A percentile compares a stretch with the other conserved stretches of the same genome.
Conservation (phyloP, 2,888 invertebrate genomes). For the Tetragonula carbonaria region DNA sequence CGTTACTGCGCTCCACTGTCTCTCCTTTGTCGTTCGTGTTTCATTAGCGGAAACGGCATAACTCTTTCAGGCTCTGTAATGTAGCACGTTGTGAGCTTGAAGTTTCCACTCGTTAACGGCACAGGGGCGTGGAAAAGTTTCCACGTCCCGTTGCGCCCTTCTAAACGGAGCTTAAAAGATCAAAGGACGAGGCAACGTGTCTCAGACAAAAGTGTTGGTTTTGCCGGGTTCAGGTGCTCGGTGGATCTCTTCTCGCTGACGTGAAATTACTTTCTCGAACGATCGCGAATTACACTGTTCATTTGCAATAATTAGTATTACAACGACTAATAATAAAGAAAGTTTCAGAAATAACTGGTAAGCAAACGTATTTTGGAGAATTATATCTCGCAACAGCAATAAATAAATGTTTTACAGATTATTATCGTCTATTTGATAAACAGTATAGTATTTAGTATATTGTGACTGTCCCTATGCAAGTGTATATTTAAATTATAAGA, state of each 20-base stretch:
- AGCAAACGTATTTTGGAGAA: no score
- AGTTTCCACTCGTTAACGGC: background rate
- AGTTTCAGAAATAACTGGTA: no score
- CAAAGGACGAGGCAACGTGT: background rate
- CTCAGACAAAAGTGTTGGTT: background rate
- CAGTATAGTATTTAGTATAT: no score
- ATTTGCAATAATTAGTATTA: no score
- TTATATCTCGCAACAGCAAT: no score
- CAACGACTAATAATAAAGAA: no score
- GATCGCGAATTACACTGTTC: background rate
- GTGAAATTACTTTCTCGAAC: background rate
- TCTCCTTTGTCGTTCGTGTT: conserved; percentile 55
- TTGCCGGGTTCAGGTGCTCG: background rate
- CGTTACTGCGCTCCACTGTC: conserved; percentile 56
- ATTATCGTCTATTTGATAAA: no score
- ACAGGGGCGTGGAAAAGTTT: conserved; percentile 8
- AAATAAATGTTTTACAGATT: no score
- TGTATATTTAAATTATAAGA: no score
- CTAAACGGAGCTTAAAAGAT: conserved; percentile 16
- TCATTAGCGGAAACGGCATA: conserved; percentile 42
- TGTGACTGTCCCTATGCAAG: no score
- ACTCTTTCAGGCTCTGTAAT: conserved; percentile 18
- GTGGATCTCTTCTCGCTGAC: background rate
- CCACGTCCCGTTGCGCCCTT: background rate
- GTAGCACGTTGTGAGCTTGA: conserved; percentile 2